Base-by-base conservation (phyloP, 2,797 vertebrate species). In the Luscinia megarhynchos region DNA sequence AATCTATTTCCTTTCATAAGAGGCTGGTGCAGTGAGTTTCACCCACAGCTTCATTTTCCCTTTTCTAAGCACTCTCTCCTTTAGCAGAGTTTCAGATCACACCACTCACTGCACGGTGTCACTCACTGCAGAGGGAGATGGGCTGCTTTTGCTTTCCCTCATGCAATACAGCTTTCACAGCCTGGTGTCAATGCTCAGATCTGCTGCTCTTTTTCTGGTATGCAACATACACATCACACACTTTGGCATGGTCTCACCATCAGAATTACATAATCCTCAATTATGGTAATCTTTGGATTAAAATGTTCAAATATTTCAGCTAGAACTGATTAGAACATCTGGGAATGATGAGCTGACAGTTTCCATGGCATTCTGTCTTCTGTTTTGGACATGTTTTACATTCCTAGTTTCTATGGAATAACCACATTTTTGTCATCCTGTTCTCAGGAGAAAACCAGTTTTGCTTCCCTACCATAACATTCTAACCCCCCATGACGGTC, bases 281-380 rank as follows among this genome's bases (percentile, higher is more conserved):
- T 77, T 77, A 51, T 6, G 8, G 76, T 48, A 59, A 77, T 16
- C 23, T 55, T 70, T 20, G 9, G 38, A 80, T 87, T 67, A 83
- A 88, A 89, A 80, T 16, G 20, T 22, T 15, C 32, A 50, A 89
- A 50, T 46, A 38, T 83, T 90, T 86, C 82, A 84, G 79, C 43
- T 30, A 57, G 32, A 87, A 45, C 46, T 79, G 55, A 89, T 84
- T 55, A 75, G 67, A 85, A 89, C 64, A 89, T 51, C 93, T 88
- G 73, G 53, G 85, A 93, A 74, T 38, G 53, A 64, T 4, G 12
- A 70, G 29, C 43, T 85, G 64, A 74, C 73, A 53, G 64, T 75
- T 95, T 86, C 88, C 77, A 90, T 40, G 62, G 30, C 43, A 93
- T 54, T 70, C n/a, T 69, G 17, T 64, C 10, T 54, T 87, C 51